Evolutionary conservation across 2,888 invertebrate species (phyloP), one percentile per base, ranked within the genome.

Genomic region (Heteromyza rotundicornis): DNA sequence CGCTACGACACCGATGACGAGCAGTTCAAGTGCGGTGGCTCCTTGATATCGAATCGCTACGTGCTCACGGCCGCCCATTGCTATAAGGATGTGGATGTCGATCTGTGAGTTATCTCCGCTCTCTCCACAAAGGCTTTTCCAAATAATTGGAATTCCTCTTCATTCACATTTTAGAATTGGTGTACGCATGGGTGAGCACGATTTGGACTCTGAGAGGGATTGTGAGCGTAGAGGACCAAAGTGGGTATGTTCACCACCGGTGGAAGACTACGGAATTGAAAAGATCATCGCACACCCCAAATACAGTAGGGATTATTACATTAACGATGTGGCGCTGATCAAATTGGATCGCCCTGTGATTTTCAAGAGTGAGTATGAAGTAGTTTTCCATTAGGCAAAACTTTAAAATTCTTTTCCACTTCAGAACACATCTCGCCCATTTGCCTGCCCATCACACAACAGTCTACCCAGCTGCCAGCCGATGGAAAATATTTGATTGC

Each of bases 321-420:
- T 80, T 14, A 81, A 89, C 67, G 90, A 90, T 68, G 85, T 90
- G 53, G 90, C 86, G 1, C 74, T 90, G 3, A 75, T 89, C 57
- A 84, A 88, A 68, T 57, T 82, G 2, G 62, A 75, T 27, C 69
- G 70, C 0, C 20, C 67, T 10, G 80, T 77, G 0, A 52, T 57
- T 71, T 85, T 71, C 40, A 49, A 63, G 36, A 53, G 75, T 74
- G 59, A 65, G 64, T 63, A 44, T 14, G n/a, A n/a, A n/a, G n/a
- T n/a, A n/a, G 3, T 40, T n/a, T 14, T 40, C n/a, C 3, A 7
- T n/a, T 14, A 10, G 10, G 3, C 40, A 10, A 40, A 7, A 40
- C 3, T 40, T 7, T n/a, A 17, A 19, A 5, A 19, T 5, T 20
- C 3, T n/a, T 14, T 40, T 8, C 35, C 5, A 14, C 60, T 16